Base-by-base conservation (phyloP, 2,797 vertebrate genomes). In the Atherinosoma microstoma region DNA sequence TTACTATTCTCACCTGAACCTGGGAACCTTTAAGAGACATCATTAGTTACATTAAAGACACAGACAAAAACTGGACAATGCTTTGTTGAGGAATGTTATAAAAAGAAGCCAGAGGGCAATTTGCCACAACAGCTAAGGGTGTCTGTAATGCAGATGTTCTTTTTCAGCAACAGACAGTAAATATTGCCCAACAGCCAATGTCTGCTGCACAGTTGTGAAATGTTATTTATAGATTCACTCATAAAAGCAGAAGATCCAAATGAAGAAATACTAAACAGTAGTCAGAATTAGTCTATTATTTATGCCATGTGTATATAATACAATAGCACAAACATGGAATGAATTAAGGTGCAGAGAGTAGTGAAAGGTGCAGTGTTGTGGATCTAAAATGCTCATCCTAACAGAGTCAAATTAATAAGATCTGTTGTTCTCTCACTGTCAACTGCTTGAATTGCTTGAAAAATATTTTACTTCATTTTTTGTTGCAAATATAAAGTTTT, bases 81-180 rank as follows among this genome's bases (percentile, higher is more conserved):
- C 65, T 67, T 77, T 27, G 4, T 65, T 53, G 64, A 56, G 67
- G 79, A 84, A 79, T 80, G 73, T 67, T 56, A 51, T 76, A 6
- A 71, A 78, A 81, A 88, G 85, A 85, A 78, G 73, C 84, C 77
- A 76, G n/a, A 3, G 60, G 84, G 71, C 64, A 64, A 67, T 84
- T 73, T 65, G 22, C 67, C 70, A 47, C 68, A 79, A 70, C 62
- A 73, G 67, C 70, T 78, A 29, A 35, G 51, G 63, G 30, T 64
- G 71, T 82, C 65, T 76, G 64, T 81, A 49, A n/a, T n/a, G 45
- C 45, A 49, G 45, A 49, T 49, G 45, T 49, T 49, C 45, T 49
- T 72, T 62, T 64, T 59, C 35, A 63, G 54, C 24, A 67, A 51
- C 8, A 54, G 24, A 20, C 45, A 3, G 45, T 18, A 71, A 75